phyloP scores from a whole-genome alignment of 1,140 invertebrate species.

The Thaumatotibia leucotreta region DNA sequence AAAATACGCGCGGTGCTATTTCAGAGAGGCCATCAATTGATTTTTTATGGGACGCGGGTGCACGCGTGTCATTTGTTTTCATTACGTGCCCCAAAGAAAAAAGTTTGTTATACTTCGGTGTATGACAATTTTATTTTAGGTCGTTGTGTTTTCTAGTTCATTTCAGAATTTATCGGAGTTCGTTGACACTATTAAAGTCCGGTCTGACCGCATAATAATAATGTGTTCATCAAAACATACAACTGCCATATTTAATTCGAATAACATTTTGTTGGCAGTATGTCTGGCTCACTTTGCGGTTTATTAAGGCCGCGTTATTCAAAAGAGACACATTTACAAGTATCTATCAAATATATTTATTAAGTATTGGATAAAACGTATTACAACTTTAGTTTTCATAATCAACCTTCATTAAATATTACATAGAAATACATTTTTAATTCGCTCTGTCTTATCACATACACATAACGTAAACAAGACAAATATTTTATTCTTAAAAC shows the following conservation, averaged over 20 bases:
- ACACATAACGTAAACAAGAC: too few relatives aligned
- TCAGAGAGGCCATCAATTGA: conserved; percentile 47
- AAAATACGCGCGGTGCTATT: conserved; percentile 37
- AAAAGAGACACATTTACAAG: too few relatives aligned
- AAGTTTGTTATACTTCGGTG: conserved; percentile 21
- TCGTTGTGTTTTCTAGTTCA: background rate
- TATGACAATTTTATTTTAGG: conserved; percentile 21
- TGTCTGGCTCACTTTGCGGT: background rate
- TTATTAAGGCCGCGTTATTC: background rate
- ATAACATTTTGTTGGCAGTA: background rate
- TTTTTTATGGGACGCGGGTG: conserved; percentile 58
- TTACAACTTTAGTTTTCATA: too few relatives aligned
- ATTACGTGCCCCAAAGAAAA: conserved; percentile 52
- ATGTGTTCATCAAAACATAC: background rate
- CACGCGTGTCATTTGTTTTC: conserved; percentile 63
- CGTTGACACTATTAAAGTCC: conserved; percentile 21
- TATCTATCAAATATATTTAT: too few relatives aligned
- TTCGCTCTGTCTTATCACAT: too few relatives aligned
- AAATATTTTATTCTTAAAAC: too few relatives aligned
- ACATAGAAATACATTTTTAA: too few relatives aligned
- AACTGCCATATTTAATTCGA: background rate
- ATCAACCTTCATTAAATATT: too few relatives aligned
- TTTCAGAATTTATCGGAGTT: conserved; percentile 20
- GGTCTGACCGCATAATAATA: conserved; percentile 13
- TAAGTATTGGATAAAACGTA: too few relatives aligned